Evolutionary conservation across 2,797 vertebrate species (phyloP), one percentile per base, ranked within the genome.

Genomic region (Coluber constrictor): DNA sequence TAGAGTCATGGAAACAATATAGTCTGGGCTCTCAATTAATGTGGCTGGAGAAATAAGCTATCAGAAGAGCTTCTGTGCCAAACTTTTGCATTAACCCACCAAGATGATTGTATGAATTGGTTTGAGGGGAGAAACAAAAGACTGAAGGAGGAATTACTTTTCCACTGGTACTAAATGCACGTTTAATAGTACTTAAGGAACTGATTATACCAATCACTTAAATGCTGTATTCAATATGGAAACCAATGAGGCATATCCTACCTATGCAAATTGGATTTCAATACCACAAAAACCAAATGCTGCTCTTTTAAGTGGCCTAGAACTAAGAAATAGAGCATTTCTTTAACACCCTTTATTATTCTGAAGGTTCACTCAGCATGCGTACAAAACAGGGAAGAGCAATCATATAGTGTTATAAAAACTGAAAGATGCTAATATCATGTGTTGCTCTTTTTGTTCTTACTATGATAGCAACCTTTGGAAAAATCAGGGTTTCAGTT

Each of bases 111-210:
- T 55, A n/a, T 63, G 51, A 87, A 87, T 56, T 51, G 29, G 59
- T 66, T 43, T 66, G 6, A 12, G 37, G 32, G 15, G 29, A 63
- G 87, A 20, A 56, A 55, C 20, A 66, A 56, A 88, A 27, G 23
- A 55, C 11, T 59, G 87, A 70, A 59, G 16, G 54, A 74, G 16
- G 29, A 91, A 56, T 91, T 87, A 66, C 59, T 9, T 54, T 91
- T 59, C 91, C n/a, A 56, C 55, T 66, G 74, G 51, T 88, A 54
- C 91, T 63, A 88, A 91, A 74, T n/a, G 20, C 60, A 60, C 56
- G 3, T 92, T 88, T 70, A 92, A 63, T 92, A 70, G 91, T 88
- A 87, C 60, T 92, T 88, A 57, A 92, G 51, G 3, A 87, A 29
- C 91, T 88, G 51, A 88, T 87, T 88, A 92, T 56, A 54, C 60